phyloP scores from a whole-genome alignment of 2,888 invertebrate species.

The Trachelus iudaicus region DNA sequence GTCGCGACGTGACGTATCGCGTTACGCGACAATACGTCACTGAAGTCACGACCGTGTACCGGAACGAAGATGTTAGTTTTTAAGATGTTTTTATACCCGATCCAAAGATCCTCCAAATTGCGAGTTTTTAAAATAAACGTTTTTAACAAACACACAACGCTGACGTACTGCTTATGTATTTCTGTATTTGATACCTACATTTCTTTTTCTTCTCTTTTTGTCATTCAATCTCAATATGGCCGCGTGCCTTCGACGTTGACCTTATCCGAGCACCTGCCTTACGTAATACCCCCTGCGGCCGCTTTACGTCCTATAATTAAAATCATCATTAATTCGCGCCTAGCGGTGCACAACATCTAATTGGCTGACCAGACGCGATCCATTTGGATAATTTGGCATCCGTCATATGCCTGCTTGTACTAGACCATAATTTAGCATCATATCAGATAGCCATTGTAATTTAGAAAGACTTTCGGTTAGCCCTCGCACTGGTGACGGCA shows the following conservation, averaged over 20 bases:
- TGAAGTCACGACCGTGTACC: not conserved
- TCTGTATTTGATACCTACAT: not conserved
- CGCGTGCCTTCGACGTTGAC: not conserved
- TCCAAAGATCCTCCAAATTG: slow-evolving; percentile 49
- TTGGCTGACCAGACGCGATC: not conserved
- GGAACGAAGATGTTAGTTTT: slow-evolving; percentile 27
- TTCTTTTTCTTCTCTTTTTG: not conserved
- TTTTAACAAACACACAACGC: slow-evolving; percentile 32
- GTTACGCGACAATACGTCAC: not conserved
- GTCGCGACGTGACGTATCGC: slow-evolving; percentile 5
- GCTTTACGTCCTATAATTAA: not conserved
- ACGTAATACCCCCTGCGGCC: not conserved
- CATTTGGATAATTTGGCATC: not conserved
- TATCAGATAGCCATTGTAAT: not conserved
- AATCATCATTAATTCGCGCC: not conserved
- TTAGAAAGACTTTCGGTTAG: slow-evolving; percentile 10
- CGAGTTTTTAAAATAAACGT: slow-evolving; percentile 47
- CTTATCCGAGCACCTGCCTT: not conserved
- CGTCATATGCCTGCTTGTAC: not conserved
- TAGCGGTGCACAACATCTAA: slow-evolving; percentile 3
- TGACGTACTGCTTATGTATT: not conserved
- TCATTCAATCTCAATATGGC: not conserved
- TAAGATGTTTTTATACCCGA: slow-evolving; percentile 43
- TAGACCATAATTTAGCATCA: not conserved
- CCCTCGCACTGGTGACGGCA: slow-evolving; percentile 55